Percentiles rank a stretch among this genome's conserved stretches.
phyloP scores from a whole-genome alignment of 2,888 invertebrate genomes.

The Epinotia bilunana region DNA sequence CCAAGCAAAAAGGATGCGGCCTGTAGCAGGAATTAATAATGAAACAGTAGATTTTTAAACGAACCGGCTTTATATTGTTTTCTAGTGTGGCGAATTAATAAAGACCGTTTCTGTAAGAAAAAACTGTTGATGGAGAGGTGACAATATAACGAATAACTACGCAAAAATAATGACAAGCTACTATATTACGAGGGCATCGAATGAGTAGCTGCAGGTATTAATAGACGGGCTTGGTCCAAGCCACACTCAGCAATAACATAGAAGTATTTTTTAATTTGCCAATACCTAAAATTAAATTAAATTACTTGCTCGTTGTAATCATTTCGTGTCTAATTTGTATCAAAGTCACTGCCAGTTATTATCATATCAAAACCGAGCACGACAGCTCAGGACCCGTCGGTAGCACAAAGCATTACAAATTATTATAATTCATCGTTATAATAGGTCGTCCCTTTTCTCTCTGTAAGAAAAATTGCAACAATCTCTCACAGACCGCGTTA shows the following conservation, averaged over 20 bases:
- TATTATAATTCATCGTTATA: conserved; percentile 62
- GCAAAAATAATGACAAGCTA: background rate
- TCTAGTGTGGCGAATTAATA: too few species aligned
- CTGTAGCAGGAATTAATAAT: too few species aligned
- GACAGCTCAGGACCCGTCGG: conserved; percentile 38
- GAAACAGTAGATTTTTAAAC: too few species aligned
- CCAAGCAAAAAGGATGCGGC: too few species aligned
- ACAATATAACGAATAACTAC: too few species aligned
- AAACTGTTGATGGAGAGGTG: too few species aligned
- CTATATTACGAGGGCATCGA: background rate
- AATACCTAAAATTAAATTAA: background rate
- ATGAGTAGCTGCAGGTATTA: background rate
- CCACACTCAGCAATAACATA: too few species aligned
- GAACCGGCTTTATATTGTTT: too few species aligned
- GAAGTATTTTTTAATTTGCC: too few species aligned
- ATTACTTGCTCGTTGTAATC: background rate
- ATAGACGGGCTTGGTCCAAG: background rate
- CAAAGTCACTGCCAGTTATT: conserved; percentile 39
- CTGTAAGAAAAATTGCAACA: conserved; percentile 60
- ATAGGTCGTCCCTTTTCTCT: conserved; percentile 57
- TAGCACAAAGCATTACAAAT: conserved; percentile 66
- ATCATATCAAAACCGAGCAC: conserved; percentile 42
- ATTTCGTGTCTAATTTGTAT: conserved; percentile 6
- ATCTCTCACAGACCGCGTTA: conserved; percentile 58
- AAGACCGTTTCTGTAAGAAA: too few species aligned